phyloP scores from a whole-genome alignment of 1,140 invertebrate genomes.

The Pomphorhynchus laevis region DNA sequence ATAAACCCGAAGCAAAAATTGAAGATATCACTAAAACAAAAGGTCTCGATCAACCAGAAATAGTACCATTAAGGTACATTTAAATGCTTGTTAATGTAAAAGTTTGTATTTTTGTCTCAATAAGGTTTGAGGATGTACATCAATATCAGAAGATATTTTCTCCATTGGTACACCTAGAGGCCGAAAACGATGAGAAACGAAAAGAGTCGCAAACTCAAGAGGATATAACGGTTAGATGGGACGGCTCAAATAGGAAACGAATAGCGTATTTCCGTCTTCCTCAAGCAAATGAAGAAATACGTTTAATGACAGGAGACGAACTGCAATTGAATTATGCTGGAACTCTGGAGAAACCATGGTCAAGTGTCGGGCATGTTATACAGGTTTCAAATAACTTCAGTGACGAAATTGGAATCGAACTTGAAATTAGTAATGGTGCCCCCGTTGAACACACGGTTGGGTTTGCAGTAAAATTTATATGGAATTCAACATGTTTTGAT shows the following conservation, averaged over 20 bases:
- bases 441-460: slow-evolving; percentile 62
- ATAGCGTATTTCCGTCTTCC: slow-evolving; percentile 28
- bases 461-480: slow-evolving; percentile 94
- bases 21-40: slow-evolving; percentile 86
- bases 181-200: slow-evolving; percentile 79
- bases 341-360: slow-evolving; percentile 25
- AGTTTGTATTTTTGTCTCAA: too few relatives aligned
- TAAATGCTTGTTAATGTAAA: too few relatives aligned
- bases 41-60: too few relatives aligned
- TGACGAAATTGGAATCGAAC: slow-evolving; percentile 78
- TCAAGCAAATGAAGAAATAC: slow-evolving; percentile 33
- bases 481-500: slow-evolving; percentile 96
- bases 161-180: slow-evolving; percentile 72
- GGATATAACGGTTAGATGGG: slow-evolving; percentile 88
- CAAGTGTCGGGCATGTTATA: slow-evolving; percentile 73
- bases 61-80: too few relatives aligned
- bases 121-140: slow-evolving; percentile 91
- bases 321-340: slow-evolving; percentile 58
- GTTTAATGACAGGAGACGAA: slow-evolving; percentile 97
- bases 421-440: slow-evolving; percentile 52
- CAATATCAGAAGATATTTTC: slow-evolving; percentile 96
- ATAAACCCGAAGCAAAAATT: slow-evolving; percentile 77
- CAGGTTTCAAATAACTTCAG: slow-evolving; percentile 95
- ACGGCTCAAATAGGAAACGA: slow-evolving; percentile 82
- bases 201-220: slow-evolving; percentile 96